These are phyloP conservation scores for Pseudomyrmex cubaensis DNA, from an alignment of 1,140 invertebrate species.

Conservation along the genomic window DNA sequence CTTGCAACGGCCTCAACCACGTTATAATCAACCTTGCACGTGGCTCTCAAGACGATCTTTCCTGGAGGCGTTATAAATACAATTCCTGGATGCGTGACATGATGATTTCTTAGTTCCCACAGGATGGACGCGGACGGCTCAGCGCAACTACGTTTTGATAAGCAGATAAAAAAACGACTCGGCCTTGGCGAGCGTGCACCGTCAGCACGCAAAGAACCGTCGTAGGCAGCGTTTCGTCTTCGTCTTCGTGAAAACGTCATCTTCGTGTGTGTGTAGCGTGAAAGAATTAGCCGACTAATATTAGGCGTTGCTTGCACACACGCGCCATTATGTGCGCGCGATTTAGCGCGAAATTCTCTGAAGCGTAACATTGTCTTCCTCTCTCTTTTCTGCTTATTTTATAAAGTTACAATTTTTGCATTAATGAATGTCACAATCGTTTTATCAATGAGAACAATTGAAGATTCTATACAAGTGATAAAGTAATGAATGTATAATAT, in stretches of 20 bases:
- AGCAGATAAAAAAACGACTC: slow-evolving; percentile 62
- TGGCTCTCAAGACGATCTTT: slow-evolving; percentile 55
- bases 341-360: slow-evolving; percentile 13
- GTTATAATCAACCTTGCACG: slow-evolving; percentile 59
- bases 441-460: no score
- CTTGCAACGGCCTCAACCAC: slow-evolving; percentile 8
- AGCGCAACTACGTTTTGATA: slow-evolving; percentile 60
- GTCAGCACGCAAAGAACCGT: slow-evolving; percentile 64
- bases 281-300: slow-evolving; percentile 53
- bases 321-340: not conserved
- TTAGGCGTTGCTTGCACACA: slow-evolving; percentile 1
- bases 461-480: no score
- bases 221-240: slow-evolving; percentile 64
- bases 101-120: slow-evolving; percentile 76
- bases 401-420: no score
- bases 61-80: slow-evolving; percentile 76
- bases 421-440: no score
- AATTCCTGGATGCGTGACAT: slow-evolving; percentile 70
- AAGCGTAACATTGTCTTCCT: not conserved
- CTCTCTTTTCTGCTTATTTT: no score
- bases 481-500: no score
- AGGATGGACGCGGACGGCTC: slow-evolving; percentile 45
- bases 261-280: slow-evolving; percentile 22
- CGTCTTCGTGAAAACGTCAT: slow-evolving; percentile 62
- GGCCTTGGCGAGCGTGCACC: slow-evolving; percentile 69